These are phyloP conservation scores for Amphipyra berbera DNA, from an alignment of 2,888 invertebrate genomes.

Conservation along the genomic window DNA sequence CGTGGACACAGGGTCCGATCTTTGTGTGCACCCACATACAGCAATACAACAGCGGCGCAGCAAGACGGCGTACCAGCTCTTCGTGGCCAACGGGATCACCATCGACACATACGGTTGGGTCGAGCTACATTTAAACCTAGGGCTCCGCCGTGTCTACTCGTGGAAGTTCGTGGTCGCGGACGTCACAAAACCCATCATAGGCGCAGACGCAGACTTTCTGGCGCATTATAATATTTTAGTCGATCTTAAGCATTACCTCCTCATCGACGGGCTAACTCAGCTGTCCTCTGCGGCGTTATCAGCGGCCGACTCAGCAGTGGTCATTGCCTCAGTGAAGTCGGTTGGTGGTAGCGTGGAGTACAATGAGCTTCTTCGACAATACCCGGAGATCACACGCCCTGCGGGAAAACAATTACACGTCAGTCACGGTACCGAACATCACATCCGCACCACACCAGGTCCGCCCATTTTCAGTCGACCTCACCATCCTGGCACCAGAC, in stretches of 20 bases:
- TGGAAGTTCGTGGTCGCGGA: neutral
- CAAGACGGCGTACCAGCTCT: neutral
- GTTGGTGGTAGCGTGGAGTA: neutral
- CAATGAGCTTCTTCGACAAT: neutral
- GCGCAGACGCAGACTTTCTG: neutral
- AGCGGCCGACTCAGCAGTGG: neutral
- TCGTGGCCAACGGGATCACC: neutral
- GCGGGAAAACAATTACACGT: neutral
- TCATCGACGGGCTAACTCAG: neutral
- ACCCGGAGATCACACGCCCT: neutral
- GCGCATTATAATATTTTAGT: neutral
- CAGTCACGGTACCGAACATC: neutral
- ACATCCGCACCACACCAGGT: neutral
- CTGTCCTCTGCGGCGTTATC: neutral
- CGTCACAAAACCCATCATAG: neutral
- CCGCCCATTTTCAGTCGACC: conserved; percentile 31
- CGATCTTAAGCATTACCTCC: neutral
- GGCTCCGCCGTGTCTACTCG: neutral
- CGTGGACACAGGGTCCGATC: too few species aligned
- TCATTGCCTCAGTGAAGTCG: neutral
- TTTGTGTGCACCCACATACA: neutral
- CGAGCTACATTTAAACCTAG: neutral
- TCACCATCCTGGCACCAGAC: too few species aligned
- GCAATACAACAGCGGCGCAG: neutral
- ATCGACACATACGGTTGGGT: neutral